Conservation (phyloP, 2,113 vertebrate species). For the Hoplias malabaricus region DNA sequence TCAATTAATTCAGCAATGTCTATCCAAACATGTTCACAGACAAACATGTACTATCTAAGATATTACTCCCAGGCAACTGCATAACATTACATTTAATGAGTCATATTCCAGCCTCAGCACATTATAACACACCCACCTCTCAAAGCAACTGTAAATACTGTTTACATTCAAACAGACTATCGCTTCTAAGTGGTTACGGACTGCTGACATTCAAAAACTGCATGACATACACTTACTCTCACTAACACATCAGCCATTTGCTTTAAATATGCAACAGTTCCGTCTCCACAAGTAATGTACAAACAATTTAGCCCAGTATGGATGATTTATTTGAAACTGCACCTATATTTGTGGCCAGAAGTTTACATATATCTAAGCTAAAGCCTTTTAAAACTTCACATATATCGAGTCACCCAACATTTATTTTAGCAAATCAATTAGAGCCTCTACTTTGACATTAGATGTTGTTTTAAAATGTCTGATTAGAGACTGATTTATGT, state of each 20-base stretch:
- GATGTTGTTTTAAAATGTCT: no score
- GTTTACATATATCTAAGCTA: no score
- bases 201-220: not conserved
- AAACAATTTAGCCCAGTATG: not conserved
- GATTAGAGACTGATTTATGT: no score
- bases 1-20: not conserved
- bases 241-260: not conserved
- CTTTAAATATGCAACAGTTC: not conserved
- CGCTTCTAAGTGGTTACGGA: not conserved
- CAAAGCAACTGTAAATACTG: not conserved
- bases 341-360: no score
- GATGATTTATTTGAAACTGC: not conserved
- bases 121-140: not conserved
- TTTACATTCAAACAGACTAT: not conserved
- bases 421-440: no score
- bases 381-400: not conserved
- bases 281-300: not conserved
- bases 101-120: not conserved
- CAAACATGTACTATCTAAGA: not conserved
- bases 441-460: no score
- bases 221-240: not conserved
- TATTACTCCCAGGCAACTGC: not conserved
- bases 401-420: no score
- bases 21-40: not conserved
- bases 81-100: not conserved